Evolutionary conservation across 1,140 invertebrate species (phyloP), one percentile per base, ranked within the genome.

Genomic region (Archegozetes longisetosus): DNA sequence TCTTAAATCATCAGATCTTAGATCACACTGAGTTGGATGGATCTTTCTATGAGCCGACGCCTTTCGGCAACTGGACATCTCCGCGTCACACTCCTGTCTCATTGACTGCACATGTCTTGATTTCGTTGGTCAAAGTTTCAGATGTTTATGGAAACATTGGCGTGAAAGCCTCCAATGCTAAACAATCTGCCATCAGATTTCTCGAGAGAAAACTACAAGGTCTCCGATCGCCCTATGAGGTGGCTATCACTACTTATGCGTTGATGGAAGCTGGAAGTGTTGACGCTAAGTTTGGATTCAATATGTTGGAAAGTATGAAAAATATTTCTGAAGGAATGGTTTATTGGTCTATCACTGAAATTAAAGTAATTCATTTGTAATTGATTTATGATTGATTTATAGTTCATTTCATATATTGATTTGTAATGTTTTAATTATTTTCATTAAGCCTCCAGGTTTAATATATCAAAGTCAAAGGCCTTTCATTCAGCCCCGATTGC

Each of bases 71-170:
- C 20, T 22, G n/a, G n/a, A 9, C 49, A 6, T 12, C 6, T 22
- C 24, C 24, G n/a, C n/a, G 49, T 22, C 24, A 12, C 6, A 12
- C 49, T 6, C 49, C 49, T 4, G 49, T 76, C 3, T 65, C 72
- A 13, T 64, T 79, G 24, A 79, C 77, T 3, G 76, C 77, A 1
- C 76, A 78, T 61, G 73, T 78, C 14, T 64, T 77, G 0, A 74
- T 78, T 47, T 69, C 75, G 3, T 66, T 79, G 6, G 62, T 66
- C 27, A 65, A 73, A 58, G 69, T 70, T 0, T 56, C 69, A 2
- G 63, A 71, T 66, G 63, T 68, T 40, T 25, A 55, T 29, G 64
- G 64, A 12, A 6, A 59, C 27, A 57, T 53, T 25, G 56, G 55
- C 4, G 53, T 56, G 9, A 61, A 66, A 6, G 67, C 69, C 6